Base-by-base conservation (phyloP, 2,113 vertebrate species). In the Notothenia rossii region DNA sequence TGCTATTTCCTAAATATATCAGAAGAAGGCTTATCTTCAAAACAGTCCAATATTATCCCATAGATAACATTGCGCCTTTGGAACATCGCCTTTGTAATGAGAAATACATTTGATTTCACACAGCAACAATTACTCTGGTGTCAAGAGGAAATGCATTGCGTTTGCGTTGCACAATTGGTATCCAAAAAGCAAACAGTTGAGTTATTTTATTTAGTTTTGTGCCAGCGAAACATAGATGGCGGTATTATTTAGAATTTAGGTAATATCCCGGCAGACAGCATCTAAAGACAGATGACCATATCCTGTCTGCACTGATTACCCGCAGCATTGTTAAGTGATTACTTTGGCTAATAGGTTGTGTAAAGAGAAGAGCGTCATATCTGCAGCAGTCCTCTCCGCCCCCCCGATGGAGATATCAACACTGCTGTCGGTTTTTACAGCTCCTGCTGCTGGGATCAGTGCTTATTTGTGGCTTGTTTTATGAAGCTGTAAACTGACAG, bases 291-390 rank as follows among this genome's bases (percentile, higher is more conserved):
- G 54, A 53, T 72, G 73, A 83, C 89, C 90, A 79, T 84, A 89
- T 80, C 65, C 85, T 82, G 91, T 88, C 90, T 85, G 46, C 82
- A 75, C 77, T 83, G 78, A 92, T 92, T 93, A 92, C 81, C 79
- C 88, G 75, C 73, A 78, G 72, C 55, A 77, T 48, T 61, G 69
- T 77, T 66, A 75, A 72, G 74, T 86, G 74, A 82, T 86, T 88
- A 88, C 69, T 73, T 66, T 75, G 78, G 61, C 75, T 90, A 89
- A 93, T 91, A 89, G 81, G 75, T 82, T 76, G 69, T 82, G 78
- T 81, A 82, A 84, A 88, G 73, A 87, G 65, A 84, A 62, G 50
- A 45, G 69, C 66, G 53, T 69, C 74, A 73, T 77, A 70, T 75
- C 89, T 87, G 76, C 75, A 48, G 54, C 10, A 0, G 75, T 87